These are phyloP conservation scores for Sarcophaga rosellei DNA, from an alignment of 2,888 invertebrate species.

Conservation along the genomic window DNA sequence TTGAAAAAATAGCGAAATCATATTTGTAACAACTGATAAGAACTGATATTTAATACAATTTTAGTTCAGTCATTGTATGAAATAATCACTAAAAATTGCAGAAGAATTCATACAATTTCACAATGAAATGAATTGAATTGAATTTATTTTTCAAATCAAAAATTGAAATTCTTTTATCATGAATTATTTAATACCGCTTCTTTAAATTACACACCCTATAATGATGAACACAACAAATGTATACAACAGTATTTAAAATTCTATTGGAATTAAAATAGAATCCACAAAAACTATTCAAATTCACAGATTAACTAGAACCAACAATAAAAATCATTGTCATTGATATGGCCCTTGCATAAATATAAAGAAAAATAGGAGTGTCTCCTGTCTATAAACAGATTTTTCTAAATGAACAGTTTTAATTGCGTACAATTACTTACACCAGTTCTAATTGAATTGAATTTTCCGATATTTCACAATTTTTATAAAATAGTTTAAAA, in stretches of 20 bases:
- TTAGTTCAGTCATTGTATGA: background rate
- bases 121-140: background rate
- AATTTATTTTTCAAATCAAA: too few species aligned
- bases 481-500: too few species aligned
- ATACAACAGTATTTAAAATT: background rate
- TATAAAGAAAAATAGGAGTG: slow-evolving; percentile 28
- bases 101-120: background rate
- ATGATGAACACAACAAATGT: background rate
- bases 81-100: background rate
- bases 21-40: background rate
- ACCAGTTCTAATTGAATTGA: background rate
- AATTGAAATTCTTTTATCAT: too few species aligned
- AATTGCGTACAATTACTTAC: background rate
- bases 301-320: background rate
- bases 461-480: background rate
- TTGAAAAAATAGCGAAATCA: slow-evolving; percentile 23
- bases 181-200: too few species aligned
- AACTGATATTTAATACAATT: background rate
- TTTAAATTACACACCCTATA: too few species aligned
- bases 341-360: slow-evolving; percentile 1
- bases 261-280: background rate
- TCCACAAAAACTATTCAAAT: background rate
- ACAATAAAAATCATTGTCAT: slow-evolving; percentile 24
- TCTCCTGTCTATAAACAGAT: background rate
- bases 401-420: background rate